These are phyloP conservation scores for Malurus cyaneus DNA, from an alignment of 2,113 vertebrate genomes.

Conservation along the genomic window DNA sequence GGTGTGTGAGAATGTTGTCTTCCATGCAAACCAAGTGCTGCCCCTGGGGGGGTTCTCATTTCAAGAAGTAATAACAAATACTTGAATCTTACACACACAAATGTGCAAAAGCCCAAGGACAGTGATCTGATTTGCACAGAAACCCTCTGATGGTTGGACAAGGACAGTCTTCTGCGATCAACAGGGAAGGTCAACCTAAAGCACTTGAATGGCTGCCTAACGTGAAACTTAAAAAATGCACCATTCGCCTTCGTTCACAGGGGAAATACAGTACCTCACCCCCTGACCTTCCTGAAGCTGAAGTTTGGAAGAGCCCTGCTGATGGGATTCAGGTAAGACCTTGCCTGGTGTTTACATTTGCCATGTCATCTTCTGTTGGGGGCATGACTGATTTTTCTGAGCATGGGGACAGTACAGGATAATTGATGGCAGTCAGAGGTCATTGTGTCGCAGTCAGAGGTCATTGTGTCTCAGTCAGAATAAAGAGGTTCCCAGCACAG, in stretches of 20 bases:
- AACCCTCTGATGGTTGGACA: background rate
- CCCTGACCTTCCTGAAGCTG: background rate
- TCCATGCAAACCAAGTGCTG: background rate
- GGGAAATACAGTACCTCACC: background rate
- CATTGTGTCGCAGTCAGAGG: background rate
- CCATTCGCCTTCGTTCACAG: conserved; percentile 17
- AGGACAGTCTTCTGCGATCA: background rate
- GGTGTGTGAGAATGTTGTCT: background rate
- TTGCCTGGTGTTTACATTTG: background rate
- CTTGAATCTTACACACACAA: background rate
- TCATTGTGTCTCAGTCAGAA: background rate
- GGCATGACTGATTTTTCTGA: background rate
- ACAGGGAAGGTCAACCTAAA: background rate
- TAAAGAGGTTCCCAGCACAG: background rate
- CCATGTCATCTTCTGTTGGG: background rate
- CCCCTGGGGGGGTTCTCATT: background rate
- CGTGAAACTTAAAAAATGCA: background rate
- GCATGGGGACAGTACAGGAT: background rate
- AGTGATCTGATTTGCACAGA: background rate
- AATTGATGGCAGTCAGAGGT: rapidly evolving
- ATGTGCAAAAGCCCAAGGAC: background rate
- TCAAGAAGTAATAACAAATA: background rate
- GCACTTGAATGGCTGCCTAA: background rate
- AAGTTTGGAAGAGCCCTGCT: background rate
- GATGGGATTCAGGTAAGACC: background rate